phyloP scores from a whole-genome alignment of 2,888 invertebrate genomes.

The Dynastes tityus region DNA sequence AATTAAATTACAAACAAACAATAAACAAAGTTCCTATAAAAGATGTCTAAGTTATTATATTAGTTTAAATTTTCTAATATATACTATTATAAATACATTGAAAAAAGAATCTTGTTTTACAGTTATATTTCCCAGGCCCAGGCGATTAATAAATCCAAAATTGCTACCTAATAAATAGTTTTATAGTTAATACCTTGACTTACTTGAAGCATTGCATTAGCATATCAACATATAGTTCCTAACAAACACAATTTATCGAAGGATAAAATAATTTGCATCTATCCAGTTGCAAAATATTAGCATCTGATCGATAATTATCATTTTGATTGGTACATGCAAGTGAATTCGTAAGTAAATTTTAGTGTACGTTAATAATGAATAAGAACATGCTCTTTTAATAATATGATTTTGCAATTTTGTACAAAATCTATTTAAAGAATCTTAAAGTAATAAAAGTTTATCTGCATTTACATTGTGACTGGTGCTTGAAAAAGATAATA shows the following conservation, averaged over 20 bases:
- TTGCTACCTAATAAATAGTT: neutral
- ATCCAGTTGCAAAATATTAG: neutral
- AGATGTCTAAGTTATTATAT: too few species aligned
- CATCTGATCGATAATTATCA: neutral
- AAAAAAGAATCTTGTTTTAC: too few species aligned
- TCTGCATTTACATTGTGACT: neutral
- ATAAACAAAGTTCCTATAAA: too few species aligned
- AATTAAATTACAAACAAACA: too few species aligned
- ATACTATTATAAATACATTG: too few species aligned
- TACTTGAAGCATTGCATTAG: neutral
- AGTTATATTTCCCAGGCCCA: neutral
- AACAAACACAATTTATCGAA: neutral
- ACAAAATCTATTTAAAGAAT: conserved; percentile 4
- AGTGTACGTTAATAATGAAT: too few species aligned
- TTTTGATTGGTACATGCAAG: neutral
- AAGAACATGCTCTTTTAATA: too few species aligned
- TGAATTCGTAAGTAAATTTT: too few species aligned
- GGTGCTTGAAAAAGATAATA: neutral
- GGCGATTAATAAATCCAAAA: neutral
- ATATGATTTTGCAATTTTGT: neutral
- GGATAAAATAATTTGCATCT: conserved; percentile 8
- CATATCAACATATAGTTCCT: neutral
- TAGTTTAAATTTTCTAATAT: too few species aligned
- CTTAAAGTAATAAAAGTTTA: conserved; percentile 1
- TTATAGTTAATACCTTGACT: conserved; percentile 4